A percentile compares a stretch with the other conserved stretches of the same genome.
These are phyloP conservation scores for Diceros bicornis DNA, from an alignment of 2,797 vertebrate genomes.

Conservation along the genomic window DNA sequence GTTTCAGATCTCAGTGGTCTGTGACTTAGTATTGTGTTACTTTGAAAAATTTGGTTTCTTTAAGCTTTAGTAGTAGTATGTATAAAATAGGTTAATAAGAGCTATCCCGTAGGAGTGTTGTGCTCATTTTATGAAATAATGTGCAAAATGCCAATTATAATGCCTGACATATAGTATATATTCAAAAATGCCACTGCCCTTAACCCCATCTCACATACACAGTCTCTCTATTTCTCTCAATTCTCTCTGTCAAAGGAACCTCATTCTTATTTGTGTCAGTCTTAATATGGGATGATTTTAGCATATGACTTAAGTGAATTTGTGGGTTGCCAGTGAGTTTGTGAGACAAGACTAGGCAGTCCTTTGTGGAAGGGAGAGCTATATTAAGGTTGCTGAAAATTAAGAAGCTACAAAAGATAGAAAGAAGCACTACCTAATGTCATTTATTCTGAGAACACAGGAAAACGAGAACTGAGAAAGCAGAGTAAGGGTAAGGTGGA, in stretches of 20 bases:
- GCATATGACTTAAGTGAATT: background rate
- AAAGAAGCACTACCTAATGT: background rate
- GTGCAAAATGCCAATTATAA: background rate
- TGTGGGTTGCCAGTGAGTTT: constrained; percentile 26
- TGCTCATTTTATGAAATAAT: constrained; percentile 47
- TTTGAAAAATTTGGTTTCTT: background rate
- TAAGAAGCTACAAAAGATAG: background rate
- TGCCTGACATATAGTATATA: background rate
- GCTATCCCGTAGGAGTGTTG: background rate
- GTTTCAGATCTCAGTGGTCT: background rate
- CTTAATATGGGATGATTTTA: background rate
- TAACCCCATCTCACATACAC: background rate
- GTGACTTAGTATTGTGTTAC: background rate
- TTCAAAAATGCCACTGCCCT: background rate
- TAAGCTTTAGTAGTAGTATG: background rate
- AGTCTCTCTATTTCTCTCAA: background rate
- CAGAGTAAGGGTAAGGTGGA: background rate
- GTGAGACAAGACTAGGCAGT: background rate
- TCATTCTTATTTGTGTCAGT: background rate
- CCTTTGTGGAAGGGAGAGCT: background rate
- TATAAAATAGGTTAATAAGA: background rate
- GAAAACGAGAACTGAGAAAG: background rate
- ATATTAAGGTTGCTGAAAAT: background rate
- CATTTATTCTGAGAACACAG: background rate
- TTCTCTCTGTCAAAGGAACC: constrained; percentile 5